Evolutionary conservation across 2,113 vertebrate species (phyloP).

Genomic region (Dunckerocampus dactyliophorus): DNA sequence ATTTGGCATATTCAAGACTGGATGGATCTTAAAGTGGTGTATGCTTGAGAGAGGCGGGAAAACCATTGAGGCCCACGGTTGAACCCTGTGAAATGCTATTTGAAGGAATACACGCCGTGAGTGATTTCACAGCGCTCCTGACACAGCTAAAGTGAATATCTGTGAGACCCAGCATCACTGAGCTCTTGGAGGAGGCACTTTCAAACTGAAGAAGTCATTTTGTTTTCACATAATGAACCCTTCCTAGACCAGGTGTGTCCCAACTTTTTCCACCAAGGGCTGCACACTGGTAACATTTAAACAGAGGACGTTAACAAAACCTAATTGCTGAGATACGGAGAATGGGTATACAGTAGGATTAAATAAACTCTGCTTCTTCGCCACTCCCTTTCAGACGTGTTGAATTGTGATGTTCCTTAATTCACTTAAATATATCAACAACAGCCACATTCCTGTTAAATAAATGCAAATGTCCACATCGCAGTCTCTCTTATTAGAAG

Average conservation of each 20-base stretch:
- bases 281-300: no score
- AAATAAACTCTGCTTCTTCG: no score
- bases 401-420: no score
- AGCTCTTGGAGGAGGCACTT: conserved; percentile 6
- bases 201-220: conserved; percentile 11
- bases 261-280: no score
- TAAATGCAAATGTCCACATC: conserved; percentile 19
- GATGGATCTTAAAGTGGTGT: conserved; percentile 44
- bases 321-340: no score
- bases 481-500: not conserved
- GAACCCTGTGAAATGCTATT: conserved; percentile 51
- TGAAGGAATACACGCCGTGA: conserved; percentile 44
- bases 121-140: conserved; percentile 45
- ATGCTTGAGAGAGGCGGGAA: conserved; percentile 28
- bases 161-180: conserved; percentile 28
- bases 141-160: conserved; percentile 33
- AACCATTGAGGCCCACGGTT: conserved; percentile 41
- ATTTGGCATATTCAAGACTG: conserved; percentile 36
- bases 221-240: conserved; percentile 21
- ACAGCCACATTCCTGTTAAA: conserved; percentile 13
- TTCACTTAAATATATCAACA: no score
- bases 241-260: no score
- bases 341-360: no score
- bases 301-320: no score
- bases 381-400: no score